Conservation (phyloP, 2,113 vertebrate species). For the Hippocampus guttulatus region DNA sequence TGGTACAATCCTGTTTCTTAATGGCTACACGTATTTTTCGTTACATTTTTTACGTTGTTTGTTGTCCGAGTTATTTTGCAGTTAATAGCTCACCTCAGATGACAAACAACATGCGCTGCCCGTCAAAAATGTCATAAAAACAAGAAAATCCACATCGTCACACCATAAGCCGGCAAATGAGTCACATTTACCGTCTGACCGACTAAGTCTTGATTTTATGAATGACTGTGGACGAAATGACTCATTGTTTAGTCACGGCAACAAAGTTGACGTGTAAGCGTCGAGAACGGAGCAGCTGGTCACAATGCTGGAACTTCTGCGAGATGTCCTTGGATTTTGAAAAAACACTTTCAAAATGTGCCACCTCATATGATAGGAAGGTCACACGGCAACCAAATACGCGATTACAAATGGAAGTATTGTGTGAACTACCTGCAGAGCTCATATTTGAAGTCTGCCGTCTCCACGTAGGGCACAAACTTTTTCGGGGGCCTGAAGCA, state of each 20-base stretch:
- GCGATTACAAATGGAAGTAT: background rate
- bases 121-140: background rate
- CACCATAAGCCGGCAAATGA: background rate
- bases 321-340: background rate
- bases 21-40: background rate
- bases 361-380: background rate
- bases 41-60: background rate
- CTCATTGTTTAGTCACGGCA: slow-evolving; percentile 4
- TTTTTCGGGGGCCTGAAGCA: slow-evolving; percentile 24
- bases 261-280: background rate
- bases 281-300: background rate
- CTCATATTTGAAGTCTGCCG: slow-evolving; percentile 26
- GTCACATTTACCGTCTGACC: background rate
- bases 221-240: background rate
- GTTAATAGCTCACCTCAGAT: background rate
- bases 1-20: too few species aligned
- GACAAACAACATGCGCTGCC: background rate
- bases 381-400: background rate
- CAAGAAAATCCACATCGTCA: background rate
- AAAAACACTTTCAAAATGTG: background rate
- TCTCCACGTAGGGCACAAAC: slow-evolving; percentile 13
- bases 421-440: slow-evolving; percentile 61
- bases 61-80: background rate
- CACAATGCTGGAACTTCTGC: background rate
- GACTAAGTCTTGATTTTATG: background rate